Base-by-base conservation (phyloP, 2,888 invertebrate species). In the Stenchaetothrips biformis region DNA sequence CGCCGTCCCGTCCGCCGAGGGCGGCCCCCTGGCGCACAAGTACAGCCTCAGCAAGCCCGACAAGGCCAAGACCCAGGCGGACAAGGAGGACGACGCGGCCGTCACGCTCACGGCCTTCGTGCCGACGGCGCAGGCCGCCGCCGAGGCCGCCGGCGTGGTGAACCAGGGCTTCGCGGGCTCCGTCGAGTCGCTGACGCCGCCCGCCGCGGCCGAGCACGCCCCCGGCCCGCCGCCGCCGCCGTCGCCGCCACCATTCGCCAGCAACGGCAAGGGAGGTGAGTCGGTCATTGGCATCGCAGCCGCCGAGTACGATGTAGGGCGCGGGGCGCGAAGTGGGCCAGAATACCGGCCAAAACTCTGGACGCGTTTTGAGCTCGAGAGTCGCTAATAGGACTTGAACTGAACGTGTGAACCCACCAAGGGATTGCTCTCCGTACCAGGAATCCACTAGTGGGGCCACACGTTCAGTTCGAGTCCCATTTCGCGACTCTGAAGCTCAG, bases 41-140 rank as follows among this genome's bases (percentile, higher is more conserved):
- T 59, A 59, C 59, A 18, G 18, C 59, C 59, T 59, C 13, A 59
- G 13, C 59, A 59, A 13, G 59, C 59, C 59, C 18, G 59, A 16
- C 59, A 18, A 16, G 59, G 13, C 16, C 59, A 59, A 59, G 59
- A 18, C 16, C 59, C 18, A 18, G 13, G 59, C 13, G 13, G 59
- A 59, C 59, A 18, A 18, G 13, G 59, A 6, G 18, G 13, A 7
- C 59, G 59, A 18, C 59, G 59, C 59, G 59, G 59, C 13, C 11
- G 59, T 59, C 13, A 59, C 59, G 59, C 59, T 59, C 13, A 59
- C 59, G 59, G 59, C 59, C 59, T 59, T 59, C 59, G 59, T 59
- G 59, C 18, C 59, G 13, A 13, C 59, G 18, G 59, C 16, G 59
- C 18, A 16, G 18, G 18, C 18, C 59, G 59, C 16, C 59, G 59